Base-by-base conservation (phyloP, 2,888 invertebrate species). In the Tryphoninae sp. region DNA sequence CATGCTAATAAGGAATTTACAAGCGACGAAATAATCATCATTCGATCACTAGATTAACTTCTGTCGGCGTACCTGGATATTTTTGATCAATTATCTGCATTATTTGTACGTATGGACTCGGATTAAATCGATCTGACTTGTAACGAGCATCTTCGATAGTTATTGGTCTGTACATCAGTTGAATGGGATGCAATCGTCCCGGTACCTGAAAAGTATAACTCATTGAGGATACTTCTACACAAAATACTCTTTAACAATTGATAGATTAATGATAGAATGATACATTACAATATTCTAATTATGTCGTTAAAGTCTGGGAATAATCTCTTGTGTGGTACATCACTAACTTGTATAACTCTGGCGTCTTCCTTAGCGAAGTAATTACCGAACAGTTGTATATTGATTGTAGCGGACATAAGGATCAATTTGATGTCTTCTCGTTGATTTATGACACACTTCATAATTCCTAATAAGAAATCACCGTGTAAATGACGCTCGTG, bases 351-450 rank as follows among this genome's bases (percentile, higher is more conserved):
- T 86, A 98, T 95, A 69, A 98, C 95, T 78, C 95, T 95, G 59
- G 97, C 97, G 59, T 95, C 94, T 90, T 97, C 96, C 2, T 95
- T 94, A 1, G 94, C 92, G 88, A 99, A 99, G 91, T 98, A 99
- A 85, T 95, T 94, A 83, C 95, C 95, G 92, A 99, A 99, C n/a
- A 99, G 93, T 85, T 98, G 95, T 33, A 99, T 96, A 92, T 99
- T 99, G 78, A 99, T 99, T 0, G 99, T 99, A 13, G 99, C 99
- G 0, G 99, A 99, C 99, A 99, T 99, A 0, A 99, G 94, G 58
- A 99, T 96, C 13, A 98, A 92, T 92, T 98, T 99, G 23, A 99
- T 93, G 88, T 98, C 95, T 2, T 92, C 92, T 67, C 97, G 93
- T 87, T 96, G 96, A 86, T 96, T 95, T 64, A 98, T 93, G 8